A percentile compares a stretch with the other conserved stretches of the same genome.
Evolutionary conservation across 2,888 invertebrate species (phyloP).

Genomic region (Anorthoa munda): DNA sequence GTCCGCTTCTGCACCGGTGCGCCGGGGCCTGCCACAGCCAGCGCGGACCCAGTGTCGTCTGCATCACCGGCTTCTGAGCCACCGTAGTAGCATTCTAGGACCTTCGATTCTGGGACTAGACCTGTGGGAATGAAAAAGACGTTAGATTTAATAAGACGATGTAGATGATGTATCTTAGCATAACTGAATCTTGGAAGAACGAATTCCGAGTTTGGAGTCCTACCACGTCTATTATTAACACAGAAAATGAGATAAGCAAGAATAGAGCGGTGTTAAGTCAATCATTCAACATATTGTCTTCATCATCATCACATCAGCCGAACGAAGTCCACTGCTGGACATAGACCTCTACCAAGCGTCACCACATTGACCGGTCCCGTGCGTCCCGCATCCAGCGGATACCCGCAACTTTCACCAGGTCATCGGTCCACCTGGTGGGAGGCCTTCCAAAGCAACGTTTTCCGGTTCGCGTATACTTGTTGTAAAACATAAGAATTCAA

Average conservation of each 20-base stretch:
- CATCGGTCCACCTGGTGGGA: no score
- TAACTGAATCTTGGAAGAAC: not conserved
- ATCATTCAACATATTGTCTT: no score
- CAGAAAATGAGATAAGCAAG: not conserved
- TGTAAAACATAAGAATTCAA: no score
- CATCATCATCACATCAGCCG: no score
- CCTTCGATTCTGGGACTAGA: constrained; percentile 91
- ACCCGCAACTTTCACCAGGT: no score
- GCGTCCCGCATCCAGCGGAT: no score
- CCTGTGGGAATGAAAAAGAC: constrained; percentile 73
- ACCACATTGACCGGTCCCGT: no score
- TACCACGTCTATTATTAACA: no score
- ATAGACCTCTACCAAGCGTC: no score
- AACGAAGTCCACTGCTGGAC: no score
- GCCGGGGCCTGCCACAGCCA: constrained; percentile 78
- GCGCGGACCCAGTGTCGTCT: constrained; percentile 84
- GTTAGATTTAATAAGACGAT: not conserved
- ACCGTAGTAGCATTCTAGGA: constrained; percentile 89
- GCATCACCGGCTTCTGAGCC: constrained; percentile 84
- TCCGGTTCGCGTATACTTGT: no score
- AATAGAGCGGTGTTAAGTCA: not conserved
- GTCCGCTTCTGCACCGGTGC: constrained; percentile 91
- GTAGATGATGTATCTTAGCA: not conserved
- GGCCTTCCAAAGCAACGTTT: no score
- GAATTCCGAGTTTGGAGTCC: not conserved